Evolutionary conservation across 2,888 invertebrate genomes (phyloP).

Genomic region (Apantesis nais): DNA sequence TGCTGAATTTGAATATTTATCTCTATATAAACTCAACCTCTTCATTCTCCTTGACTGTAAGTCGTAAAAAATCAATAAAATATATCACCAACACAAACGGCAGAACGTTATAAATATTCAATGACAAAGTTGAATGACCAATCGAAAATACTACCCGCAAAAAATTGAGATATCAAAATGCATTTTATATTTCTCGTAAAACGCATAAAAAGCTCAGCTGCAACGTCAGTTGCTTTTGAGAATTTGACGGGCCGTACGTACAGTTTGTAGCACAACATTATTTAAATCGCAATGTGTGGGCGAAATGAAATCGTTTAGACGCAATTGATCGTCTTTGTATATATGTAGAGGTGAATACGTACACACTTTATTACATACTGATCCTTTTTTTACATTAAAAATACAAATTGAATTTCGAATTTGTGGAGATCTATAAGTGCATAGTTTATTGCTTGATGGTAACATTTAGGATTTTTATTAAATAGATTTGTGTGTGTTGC

Average conservation of each 20-base stretch:
- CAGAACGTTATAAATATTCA: slow-evolving; percentile 4
- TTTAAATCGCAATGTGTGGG: slow-evolving; percentile 33
- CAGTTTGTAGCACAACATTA: slow-evolving; percentile 22
- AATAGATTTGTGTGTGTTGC: too few species aligned
- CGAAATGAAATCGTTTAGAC: slow-evolving; percentile 26
- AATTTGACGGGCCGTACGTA: slow-evolving; percentile 21
- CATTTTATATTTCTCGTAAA: slow-evolving; percentile 12
- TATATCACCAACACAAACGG: neutral
- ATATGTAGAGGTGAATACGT: slow-evolving; percentile 13
- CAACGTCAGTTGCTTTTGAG: slow-evolving; percentile 21
- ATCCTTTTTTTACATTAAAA: neutral
- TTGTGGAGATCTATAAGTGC: too few species aligned
- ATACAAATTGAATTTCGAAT: neutral
- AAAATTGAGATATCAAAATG: neutral
- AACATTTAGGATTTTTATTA: too few species aligned
- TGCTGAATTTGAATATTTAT: too few species aligned
- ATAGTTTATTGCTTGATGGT: too few species aligned
- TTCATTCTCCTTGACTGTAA: neutral
- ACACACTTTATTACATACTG: slow-evolving; percentile 7
- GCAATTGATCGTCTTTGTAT: slow-evolving; percentile 26
- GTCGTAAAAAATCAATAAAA: neutral
- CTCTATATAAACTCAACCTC: too few species aligned
- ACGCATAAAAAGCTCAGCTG: slow-evolving; percentile 6
- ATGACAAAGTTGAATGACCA: slow-evolving; percentile 17
- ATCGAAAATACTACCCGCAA: slow-evolving; percentile 12